phyloP scores from a whole-genome alignment of 2,797 vertebrate genomes.

The Cyclopterus lumpus region DNA sequence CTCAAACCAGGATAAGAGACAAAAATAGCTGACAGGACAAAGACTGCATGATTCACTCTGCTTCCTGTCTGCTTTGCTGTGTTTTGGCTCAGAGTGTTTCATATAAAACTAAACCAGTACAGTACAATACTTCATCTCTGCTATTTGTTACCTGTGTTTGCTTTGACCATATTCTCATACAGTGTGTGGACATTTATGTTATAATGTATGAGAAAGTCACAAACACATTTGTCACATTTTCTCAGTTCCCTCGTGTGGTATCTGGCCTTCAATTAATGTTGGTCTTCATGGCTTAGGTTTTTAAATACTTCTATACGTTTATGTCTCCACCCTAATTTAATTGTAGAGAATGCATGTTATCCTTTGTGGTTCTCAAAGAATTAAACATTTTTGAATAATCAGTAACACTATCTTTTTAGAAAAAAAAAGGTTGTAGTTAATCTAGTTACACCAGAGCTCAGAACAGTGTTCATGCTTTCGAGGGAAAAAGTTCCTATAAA shows the following conservation, averaged over 20 bases:
- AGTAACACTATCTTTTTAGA: neutral
- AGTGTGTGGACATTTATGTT: neutral
- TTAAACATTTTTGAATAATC: neutral
- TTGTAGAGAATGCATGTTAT: neutral
- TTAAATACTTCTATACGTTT: neutral
- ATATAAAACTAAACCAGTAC: neutral
- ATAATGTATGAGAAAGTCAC: neutral
- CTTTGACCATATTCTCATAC: neutral
- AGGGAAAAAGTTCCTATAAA: neutral
- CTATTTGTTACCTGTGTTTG: neutral
- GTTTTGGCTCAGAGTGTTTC: neutral
- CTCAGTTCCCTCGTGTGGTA: neutral
- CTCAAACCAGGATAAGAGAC: slow-evolving; percentile 1
- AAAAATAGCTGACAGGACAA: neutral
- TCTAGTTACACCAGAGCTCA: neutral
- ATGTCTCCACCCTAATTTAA: neutral
- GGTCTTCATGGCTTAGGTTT: neutral
- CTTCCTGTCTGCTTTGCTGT: neutral
- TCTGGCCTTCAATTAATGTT: neutral
- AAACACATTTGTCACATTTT: neutral
- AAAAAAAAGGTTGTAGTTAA: neutral
- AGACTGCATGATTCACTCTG: slow-evolving; percentile 20
- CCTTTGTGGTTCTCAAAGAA: neutral
- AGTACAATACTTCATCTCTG: neutral
- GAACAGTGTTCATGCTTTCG: neutral